Conservation (phyloP, 2,797 vertebrate genomes). For the Ptychadena robeensis region DNA sequence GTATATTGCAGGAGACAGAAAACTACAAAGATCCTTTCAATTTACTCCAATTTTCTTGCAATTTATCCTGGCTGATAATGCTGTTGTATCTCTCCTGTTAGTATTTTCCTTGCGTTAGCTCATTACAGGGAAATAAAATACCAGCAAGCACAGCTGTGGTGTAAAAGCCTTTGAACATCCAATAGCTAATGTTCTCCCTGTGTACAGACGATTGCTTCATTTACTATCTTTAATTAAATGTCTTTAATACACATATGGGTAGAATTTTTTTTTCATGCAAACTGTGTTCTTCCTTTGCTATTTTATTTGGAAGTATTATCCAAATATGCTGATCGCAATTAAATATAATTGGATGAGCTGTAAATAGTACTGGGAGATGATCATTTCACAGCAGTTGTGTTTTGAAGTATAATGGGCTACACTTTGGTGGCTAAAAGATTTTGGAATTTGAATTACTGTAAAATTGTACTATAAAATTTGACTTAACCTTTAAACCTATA, state of each 20-base stretch:
- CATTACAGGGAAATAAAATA: conserved; percentile 25
- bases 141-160: conserved; percentile 18
- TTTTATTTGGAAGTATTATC: not conserved
- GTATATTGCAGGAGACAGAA: conserved; percentile 3
- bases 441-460: too few relatives aligned
- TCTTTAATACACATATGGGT: not conserved
- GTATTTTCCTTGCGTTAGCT: conserved; percentile 2
- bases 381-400: not conserved
- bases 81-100: not conserved
- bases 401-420: not conserved
- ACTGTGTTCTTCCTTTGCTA: conserved; percentile 8
- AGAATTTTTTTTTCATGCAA: not conserved
- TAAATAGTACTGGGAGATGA: not conserved
- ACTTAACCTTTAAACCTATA: too few relatives aligned
- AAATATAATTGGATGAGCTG: not conserved
- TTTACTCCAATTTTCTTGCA: not conserved
- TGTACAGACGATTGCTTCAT: not conserved
- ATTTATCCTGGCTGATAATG: not conserved
- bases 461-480: too few relatives aligned
- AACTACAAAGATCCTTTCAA: conserved; percentile 9
- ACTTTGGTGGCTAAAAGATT: too few relatives aligned
- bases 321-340: not conserved
- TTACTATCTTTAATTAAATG: conserved; percentile 26
- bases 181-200: conserved; percentile 4
- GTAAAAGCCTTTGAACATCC: conserved; percentile 20